Conservation (phyloP, 2,888 invertebrate genomes). For the Nudaria mundana region DNA sequence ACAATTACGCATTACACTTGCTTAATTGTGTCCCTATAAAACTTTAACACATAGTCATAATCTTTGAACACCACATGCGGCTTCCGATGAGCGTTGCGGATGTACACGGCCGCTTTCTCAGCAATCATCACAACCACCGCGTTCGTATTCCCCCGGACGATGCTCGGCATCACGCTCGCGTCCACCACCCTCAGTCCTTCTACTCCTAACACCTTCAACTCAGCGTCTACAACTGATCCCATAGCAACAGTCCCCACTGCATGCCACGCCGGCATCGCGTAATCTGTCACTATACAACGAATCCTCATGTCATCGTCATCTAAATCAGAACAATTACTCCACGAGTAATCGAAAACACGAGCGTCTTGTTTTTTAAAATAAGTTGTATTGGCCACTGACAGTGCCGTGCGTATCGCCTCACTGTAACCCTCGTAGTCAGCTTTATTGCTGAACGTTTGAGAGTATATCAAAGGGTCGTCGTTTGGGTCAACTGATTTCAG, state of each 20-base stretch:
- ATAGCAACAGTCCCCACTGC: conserved; percentile 62
- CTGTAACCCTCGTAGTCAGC: conserved; percentile 51
- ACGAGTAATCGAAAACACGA: conserved; percentile 41
- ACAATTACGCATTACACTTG: too few species aligned
- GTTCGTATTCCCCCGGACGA: conserved; percentile 64
- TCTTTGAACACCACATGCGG: too few species aligned
- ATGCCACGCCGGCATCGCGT: conserved; percentile 66
- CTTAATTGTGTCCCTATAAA: too few species aligned
- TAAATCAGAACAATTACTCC: conserved; percentile 45
- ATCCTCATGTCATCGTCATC: conserved; percentile 47
- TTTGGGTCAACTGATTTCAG: conserved; percentile 43
- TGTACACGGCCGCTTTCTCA: conserved; percentile 58
- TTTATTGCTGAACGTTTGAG: conserved; percentile 51
- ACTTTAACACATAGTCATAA: too few species aligned
- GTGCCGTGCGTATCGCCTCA: conserved; percentile 43
- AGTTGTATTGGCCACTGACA: conserved; percentile 44
- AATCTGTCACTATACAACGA: conserved; percentile 59
- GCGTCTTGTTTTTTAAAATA: conserved; percentile 52
- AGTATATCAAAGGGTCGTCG: conserved; percentile 52
- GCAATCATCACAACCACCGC: conserved; percentile 68
- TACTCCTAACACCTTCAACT: conserved; percentile 49
- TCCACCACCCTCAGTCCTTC: conserved; percentile 55
- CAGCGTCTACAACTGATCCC: conserved; percentile 54
- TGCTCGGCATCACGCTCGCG: conserved; percentile 61
- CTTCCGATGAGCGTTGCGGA: too few species aligned